phyloP scores from a whole-genome alignment of 2,888 invertebrate species.

The Anagyrus pseudococci region DNA sequence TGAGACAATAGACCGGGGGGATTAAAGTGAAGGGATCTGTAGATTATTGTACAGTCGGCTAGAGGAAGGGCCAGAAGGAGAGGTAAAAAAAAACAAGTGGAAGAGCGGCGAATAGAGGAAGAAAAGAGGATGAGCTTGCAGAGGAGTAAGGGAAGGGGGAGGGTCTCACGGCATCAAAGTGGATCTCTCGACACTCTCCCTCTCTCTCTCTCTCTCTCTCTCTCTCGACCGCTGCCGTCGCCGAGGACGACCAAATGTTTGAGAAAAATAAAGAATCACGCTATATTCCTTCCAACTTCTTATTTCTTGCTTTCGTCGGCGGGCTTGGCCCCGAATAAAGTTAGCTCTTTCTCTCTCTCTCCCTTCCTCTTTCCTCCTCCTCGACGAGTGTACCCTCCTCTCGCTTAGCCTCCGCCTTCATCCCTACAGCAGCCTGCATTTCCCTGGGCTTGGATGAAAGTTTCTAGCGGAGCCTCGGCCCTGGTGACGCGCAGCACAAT shows the following conservation, averaged over 20 bases:
- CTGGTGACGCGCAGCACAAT: slow-evolving; percentile 55
- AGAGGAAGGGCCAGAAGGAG: too few relatives aligned
- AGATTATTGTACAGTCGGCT: too few relatives aligned
- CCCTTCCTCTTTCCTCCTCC: neutral
- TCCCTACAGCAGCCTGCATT: neutral
- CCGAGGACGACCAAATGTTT: slow-evolving; percentile 6
- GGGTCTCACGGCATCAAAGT: slow-evolving; percentile 3
- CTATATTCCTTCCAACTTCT: slow-evolving; percentile 1
- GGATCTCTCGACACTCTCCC: slow-evolving; percentile 16
- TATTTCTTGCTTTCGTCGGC: slow-evolving; percentile 29
- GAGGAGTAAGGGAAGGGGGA: neutral
- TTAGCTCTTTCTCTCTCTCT: neutral
- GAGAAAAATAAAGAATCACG: neutral
- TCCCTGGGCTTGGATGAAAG: slow-evolving; percentile 32
- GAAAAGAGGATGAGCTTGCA: too few relatives aligned
- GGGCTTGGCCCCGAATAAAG: neutral
- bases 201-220: too few relatives aligned
- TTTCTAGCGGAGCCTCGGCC: slow-evolving; percentile 40
- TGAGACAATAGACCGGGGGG: too few relatives aligned
- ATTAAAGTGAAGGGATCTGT: too few relatives aligned
- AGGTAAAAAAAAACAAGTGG: too few relatives aligned
- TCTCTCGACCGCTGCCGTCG: too few relatives aligned
- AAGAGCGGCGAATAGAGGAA: too few relatives aligned
- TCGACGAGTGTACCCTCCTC: slow-evolving; percentile 28
- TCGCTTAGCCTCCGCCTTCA: slow-evolving; percentile 23